Base-by-base conservation (phyloP, 2,888 invertebrate genomes). In the Byasa hedistus region DNA sequence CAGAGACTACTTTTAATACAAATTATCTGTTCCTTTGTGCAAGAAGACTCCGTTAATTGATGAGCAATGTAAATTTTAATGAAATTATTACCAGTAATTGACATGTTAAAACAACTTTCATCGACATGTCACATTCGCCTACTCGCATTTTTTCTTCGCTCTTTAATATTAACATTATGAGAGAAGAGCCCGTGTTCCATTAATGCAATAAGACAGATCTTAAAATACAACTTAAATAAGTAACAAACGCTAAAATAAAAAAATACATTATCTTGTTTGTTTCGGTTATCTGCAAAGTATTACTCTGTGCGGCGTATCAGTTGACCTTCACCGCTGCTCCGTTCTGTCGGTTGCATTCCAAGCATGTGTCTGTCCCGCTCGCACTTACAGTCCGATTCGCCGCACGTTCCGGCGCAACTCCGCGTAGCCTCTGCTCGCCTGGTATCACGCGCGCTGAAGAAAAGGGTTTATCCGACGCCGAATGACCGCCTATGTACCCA, bases 391-490 rank as follows among this genome's bases (percentile, higher is more conserved):
- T 75, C 74, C 79, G 74, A 74, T 70, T 74, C 76, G 61, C 58
- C 66, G 74, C 73, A 71, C 73, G 79, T 71, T 80, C 71, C 73
- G 75, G 72, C 72, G 73, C 77, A 88, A 78, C 90, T 90, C 88
- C 80, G 85, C 76, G 71, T 66, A 57, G 70, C 75, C 79, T 76
- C 87, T 91, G 88, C 68, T 78, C 77, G 84, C 91, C 91, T 91
- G 89, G 91, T 91, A 91, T 87, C 89, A 85, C 89, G 91, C 91
- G 91, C 91, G 91, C 91, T 90, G 89, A 90, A 91, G 91, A 91
- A 91, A 91, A 91, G 91, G 91, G 91, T 91, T 91, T 91, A 91
- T 91, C 91, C 91, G 91, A 90, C 88, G 91, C 85, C 79, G 83
- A 80, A 77, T 83, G 86, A 84, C 66, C 88, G 84, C 84, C 84